Conservation (phyloP, 2,888 invertebrate species). For the Caenorhabditis auriculariae region DNA sequence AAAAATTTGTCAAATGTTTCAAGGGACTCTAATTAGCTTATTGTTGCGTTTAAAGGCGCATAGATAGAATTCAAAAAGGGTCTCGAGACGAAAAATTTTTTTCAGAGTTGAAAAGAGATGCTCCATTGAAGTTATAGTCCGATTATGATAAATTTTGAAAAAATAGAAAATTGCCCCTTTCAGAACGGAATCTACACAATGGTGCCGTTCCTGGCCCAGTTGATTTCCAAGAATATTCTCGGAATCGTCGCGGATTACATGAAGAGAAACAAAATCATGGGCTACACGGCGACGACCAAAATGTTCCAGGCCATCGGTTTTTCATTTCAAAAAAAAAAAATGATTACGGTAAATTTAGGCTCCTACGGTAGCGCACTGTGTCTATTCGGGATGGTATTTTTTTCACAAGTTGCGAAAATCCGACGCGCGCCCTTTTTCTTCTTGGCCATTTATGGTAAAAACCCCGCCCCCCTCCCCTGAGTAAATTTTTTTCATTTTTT, state of each 20-base stretch:
- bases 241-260: conserved; percentile 26
- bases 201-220: conserved; percentile 35
- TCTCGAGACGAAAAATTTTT: no score
- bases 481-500: neutral
- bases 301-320: conserved; percentile 35
- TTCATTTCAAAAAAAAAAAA: conserved; percentile 1
- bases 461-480: no score
- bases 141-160: no score
- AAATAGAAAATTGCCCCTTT: conserved; percentile 1
- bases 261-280: conserved; percentile 18
- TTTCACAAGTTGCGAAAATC: conserved; percentile 4
- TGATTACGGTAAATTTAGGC: neutral
- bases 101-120: no score
- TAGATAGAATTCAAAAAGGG: no score
- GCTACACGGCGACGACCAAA: conserved; percentile 29
- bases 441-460: no score
- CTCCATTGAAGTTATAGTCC: no score
- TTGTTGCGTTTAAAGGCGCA: no score
- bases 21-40: no score
- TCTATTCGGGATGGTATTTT: conserved; percentile 2
- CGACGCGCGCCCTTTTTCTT: conserved; percentile 3
- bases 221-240: conserved; percentile 35
- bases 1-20: no score
- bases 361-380: no score
- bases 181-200: conserved; percentile 44